Base-by-base conservation (phyloP, 2,888 invertebrate genomes). In the Trichogramma evanescens region DNA sequence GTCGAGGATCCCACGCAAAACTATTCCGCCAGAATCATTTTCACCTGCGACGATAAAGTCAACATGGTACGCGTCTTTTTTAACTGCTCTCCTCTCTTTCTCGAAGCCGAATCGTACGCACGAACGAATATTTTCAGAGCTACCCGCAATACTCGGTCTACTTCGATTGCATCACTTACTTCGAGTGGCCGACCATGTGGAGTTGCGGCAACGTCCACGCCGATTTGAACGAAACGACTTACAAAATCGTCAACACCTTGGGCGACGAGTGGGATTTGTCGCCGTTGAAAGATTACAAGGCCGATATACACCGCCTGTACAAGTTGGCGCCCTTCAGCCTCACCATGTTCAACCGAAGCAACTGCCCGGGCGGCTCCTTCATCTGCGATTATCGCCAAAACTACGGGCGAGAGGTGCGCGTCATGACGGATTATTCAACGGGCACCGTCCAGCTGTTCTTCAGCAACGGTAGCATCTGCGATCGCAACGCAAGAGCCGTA, bases 131-230 rank as follows among this genome's bases (percentile, higher is more conserved):
- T 6, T 45, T 26, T 39, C 56, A 73, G 74, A 69, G 69, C 42
- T 50, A 53, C 7, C 73, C 74, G 41, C 49, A 61, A 50, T 71
- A 67, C 46, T 69, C 71, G 48, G 55, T 56, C 43, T 75, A 74
- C 51, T 52, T 62, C 8, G 56, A 70, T 53, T 75, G 75, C 59
- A 69, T 66, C 9, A 70, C 74, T 48, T 50, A 62, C 4, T 75
- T 75, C 54, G 70, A 71, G 42, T 75, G 75, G 75, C 66, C 61
- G 62, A 75, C 74, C 5, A 72, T 69, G 46, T 57, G 67, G 42
- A 66, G 66, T 42, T 75, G 75, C 58, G 69, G 66, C 10, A 67
- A 65, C 26, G 63, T 64, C 7, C 51, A 61, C 40, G 71, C 70
- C 9, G 61, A 62, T 6, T 13, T 59, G 8, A 4, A 46, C 46